Conservation (phyloP, 2,113 vertebrate genomes). For the Pelvicachromis taeniatus region DNA sequence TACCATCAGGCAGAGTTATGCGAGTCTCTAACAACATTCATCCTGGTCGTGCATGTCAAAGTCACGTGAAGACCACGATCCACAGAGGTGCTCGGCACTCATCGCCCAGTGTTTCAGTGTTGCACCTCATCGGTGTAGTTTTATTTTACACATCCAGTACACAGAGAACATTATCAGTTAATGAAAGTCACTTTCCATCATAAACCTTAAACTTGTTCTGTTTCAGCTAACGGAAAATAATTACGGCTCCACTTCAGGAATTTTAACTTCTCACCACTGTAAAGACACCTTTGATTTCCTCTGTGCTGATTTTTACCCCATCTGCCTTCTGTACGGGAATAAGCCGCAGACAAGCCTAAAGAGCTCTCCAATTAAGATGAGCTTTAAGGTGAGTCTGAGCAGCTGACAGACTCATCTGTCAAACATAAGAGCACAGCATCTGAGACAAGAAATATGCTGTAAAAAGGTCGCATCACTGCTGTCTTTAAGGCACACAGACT, state of each 20-base stretch:
- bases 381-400: constrained; percentile 18
- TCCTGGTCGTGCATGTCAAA: neutral
- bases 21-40: neutral
- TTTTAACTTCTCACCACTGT: neutral
- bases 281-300: constrained; percentile 3
- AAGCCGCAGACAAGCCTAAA: neutral
- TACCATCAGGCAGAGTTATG: neutral
- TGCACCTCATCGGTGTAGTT: neutral
- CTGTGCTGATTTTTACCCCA: neutral
- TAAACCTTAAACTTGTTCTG: neutral
- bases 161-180: neutral
- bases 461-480: neutral
- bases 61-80: neutral
- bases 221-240: neutral
- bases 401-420: constrained; percentile 44
- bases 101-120: neutral
- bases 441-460: neutral
- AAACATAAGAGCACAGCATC: constrained; percentile 4
- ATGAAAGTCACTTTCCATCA: neutral
- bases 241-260: neutral
- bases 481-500: neutral
- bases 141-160: neutral
- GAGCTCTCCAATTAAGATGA: constrained; percentile 49
- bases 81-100: neutral
- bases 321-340: neutral